phyloP scores from a whole-genome alignment of 2,888 invertebrate species.

The Schizotus pectinicornis region DNA sequence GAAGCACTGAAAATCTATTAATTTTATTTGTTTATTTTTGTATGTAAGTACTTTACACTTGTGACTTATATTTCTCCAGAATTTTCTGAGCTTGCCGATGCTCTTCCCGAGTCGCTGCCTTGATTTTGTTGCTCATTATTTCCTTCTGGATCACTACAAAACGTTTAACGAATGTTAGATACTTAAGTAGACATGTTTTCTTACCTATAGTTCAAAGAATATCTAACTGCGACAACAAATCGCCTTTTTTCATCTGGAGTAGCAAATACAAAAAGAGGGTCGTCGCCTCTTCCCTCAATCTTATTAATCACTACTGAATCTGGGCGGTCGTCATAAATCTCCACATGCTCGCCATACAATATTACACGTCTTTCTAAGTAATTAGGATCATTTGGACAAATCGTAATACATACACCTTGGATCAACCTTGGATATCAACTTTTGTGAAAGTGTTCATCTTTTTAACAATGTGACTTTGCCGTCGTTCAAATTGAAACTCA shows the following conservation, averaged over 20 bases:
- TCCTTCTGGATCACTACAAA: slow-evolving; percentile 7
- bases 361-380: slow-evolving; percentile 9
- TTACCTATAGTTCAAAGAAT: slow-evolving; percentile 8
- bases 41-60: slow-evolving; percentile 7
- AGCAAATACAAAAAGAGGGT: background rate
- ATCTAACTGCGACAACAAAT: slow-evolving; percentile 5
- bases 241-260: slow-evolving; percentile 6
- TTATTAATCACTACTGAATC: slow-evolving; percentile 5
- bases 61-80: slow-evolving; percentile 7
- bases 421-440: slow-evolving; percentile 5
- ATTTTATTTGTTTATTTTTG: no score
- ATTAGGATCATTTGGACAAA: slow-evolving; percentile 7
- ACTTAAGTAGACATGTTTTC: slow-evolving; percentile 5
- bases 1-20: no score
- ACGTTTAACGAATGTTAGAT: slow-evolving; percentile 3
- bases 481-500: slow-evolving; percentile 8
- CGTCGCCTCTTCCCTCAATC: no score
- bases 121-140: slow-evolving; percentile 6
- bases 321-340: slow-evolving; percentile 6
- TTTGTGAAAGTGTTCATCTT: slow-evolving; percentile 2
- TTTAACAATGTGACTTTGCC: background rate
- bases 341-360: background rate
- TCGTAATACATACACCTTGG: slow-evolving; percentile 8
- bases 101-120: slow-evolving; percentile 5
- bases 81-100: slow-evolving; percentile 2